Percentiles rank a stretch among this genome's conserved stretches.
Conservation (phyloP, 2,888 invertebrate species). For the Epiperipatus broadwayi region DNA sequence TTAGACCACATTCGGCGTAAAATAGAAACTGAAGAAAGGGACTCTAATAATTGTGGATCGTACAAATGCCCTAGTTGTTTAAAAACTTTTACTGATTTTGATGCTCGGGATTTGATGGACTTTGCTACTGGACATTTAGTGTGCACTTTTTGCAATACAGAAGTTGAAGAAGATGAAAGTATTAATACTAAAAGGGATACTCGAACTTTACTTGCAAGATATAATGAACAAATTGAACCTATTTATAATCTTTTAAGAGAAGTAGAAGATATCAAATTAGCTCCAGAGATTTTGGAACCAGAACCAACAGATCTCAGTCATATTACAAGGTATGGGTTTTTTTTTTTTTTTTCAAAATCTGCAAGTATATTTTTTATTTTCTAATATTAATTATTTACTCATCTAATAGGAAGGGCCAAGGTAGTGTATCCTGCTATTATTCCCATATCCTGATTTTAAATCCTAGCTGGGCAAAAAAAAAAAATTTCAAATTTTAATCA, state of each 20-base stretch:
- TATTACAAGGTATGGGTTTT: too few species aligned
- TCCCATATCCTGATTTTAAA: too few species aligned
- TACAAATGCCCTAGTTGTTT: conserved; percentile 77
- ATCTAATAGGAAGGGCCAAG: too few species aligned
- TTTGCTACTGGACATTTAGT: conserved; percentile 21
- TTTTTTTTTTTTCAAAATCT: too few species aligned
- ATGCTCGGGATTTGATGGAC: conserved; percentile 37
- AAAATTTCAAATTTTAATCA: too few species aligned
- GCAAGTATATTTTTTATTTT: too few species aligned
- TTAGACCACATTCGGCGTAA: conserved; percentile 83
- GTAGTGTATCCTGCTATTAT: too few species aligned
- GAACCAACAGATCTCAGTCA: conserved; percentile 68
- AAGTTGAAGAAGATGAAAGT: conserved; percentile 83
- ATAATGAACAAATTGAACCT: conserved; percentile 81
- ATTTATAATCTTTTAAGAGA: conserved; percentile 70
- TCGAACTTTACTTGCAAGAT: conserved; percentile 65
- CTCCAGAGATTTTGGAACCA: conserved; percentile 81
- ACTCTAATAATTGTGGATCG: conserved; percentile 69
- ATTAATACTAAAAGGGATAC: conserved; percentile 84
- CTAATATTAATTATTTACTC: too few species aligned
- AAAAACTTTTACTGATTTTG: conserved; percentile 86
- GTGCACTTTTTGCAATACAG: conserved; percentile 69
- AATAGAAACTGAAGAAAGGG: conserved; percentile 83
- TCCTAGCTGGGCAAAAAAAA: too few species aligned
- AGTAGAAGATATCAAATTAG: conserved; percentile 76